phyloP scores from a whole-genome alignment of 2,113 vertebrate genomes.

The Macquaria ambigua region DNA sequence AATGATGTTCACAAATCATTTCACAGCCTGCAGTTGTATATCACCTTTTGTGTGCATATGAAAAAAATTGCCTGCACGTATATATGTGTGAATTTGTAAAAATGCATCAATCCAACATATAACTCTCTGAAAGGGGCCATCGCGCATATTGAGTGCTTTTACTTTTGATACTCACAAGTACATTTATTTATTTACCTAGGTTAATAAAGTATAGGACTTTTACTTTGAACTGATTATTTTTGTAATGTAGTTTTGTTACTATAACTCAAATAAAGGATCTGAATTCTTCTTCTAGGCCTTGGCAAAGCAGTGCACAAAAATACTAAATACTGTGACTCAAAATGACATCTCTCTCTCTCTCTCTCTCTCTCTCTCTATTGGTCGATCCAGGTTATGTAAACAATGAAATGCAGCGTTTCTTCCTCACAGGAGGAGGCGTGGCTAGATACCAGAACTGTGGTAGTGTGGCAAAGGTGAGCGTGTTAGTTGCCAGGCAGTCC shows the following conservation, averaged over 20 bases:
- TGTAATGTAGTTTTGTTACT: neutral
- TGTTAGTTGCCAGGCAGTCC: slow-evolving; percentile 37
- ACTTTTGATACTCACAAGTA: no score
- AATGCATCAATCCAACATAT: no score
- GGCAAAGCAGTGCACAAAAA: neutral
- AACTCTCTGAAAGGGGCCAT: no score
- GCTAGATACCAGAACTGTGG: slow-evolving; percentile 62
- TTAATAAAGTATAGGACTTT: neutral
- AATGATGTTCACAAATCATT: no score
- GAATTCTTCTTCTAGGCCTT: neutral
- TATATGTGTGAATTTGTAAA: no score
- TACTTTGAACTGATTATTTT: neutral
- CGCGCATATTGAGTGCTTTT: no score
- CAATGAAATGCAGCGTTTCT: slow-evolving; percentile 58
- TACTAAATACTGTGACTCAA: neutral
- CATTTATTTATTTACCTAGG: neutral
- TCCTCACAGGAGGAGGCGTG: slow-evolving; percentile 51
- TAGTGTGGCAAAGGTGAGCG: slow-evolving; percentile 75
- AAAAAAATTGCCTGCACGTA: no score
- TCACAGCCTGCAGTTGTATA: no score
- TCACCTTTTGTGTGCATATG: no score
- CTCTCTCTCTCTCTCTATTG: slow-evolving; percentile 22
- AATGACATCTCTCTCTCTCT: neutral
- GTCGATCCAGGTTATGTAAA: slow-evolving; percentile 71
- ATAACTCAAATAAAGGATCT: neutral